A percentile compares a stretch with the other conserved stretches of the same genome.
These are phyloP conservation scores for Peromyscus polionotus DNA, from an alignment of 2,113 vertebrate genomes.

Conservation along the genomic window DNA sequence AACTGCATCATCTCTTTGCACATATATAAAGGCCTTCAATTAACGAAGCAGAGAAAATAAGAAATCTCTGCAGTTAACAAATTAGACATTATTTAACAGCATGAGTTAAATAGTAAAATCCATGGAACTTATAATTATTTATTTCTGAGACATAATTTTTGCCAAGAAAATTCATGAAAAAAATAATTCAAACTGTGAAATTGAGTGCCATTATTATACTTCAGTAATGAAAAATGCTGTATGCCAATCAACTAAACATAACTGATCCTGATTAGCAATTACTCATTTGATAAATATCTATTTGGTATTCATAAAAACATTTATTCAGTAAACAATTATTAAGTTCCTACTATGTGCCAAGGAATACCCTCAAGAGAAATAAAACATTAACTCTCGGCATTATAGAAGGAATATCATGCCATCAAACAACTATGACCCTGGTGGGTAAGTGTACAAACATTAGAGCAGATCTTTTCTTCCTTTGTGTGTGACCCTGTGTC, in stretches of 20 bases:
- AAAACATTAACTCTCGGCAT: background rate
- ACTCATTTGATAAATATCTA: constrained; percentile 17
- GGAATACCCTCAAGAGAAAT: background rate
- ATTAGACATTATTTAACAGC: constrained; percentile 15
- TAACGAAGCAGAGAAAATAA: background rate
- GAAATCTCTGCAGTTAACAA: background rate
- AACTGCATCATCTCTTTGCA: background rate
- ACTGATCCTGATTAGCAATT: background rate
- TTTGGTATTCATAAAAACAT: background rate
- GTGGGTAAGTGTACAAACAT: background rate
- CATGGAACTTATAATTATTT: constrained; percentile 45
- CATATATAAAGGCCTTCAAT: background rate
- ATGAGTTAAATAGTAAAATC: constrained; percentile 27
- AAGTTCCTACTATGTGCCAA: constrained; percentile 6
- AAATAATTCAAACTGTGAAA: constrained; percentile 57
- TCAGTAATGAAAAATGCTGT: background rate
- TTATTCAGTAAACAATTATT: constrained; percentile 30
- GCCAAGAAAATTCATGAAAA: constrained; percentile 48
- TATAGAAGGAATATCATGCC: background rate
- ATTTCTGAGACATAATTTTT: background rate
- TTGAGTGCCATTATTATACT: background rate
- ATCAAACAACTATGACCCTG: background rate
- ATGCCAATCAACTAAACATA: constrained; percentile 18
- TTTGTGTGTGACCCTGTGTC: background rate
- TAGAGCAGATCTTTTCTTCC: background rate